Conservation (phyloP, 2,113 vertebrate genomes). For the Monopterus albus region DNA sequence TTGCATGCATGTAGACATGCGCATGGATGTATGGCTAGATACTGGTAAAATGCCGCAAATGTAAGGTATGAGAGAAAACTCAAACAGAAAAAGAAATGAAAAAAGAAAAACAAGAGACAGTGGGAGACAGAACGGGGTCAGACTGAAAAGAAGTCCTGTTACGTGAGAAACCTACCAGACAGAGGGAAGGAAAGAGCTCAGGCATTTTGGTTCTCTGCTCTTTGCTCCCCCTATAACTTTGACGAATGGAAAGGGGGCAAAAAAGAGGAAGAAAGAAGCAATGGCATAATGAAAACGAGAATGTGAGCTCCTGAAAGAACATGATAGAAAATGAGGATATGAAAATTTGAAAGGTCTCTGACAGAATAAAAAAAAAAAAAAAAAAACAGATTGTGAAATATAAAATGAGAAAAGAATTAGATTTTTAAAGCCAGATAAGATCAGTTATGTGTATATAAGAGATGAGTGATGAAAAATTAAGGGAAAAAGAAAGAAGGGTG, state of each 20-base stretch:
- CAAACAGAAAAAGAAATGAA: background rate
- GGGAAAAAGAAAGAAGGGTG: constrained; percentile 44
- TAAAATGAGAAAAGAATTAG: constrained; percentile 29
- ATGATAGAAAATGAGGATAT: constrained; percentile 38
- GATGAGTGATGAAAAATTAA: constrained; percentile 38
- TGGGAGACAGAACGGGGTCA: constrained; percentile 16
- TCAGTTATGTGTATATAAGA: constrained; percentile 56
- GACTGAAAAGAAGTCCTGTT: constrained; percentile 33
- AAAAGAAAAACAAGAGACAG: background rate
- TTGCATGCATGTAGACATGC: background rate
- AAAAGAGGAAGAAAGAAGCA: constrained; percentile 18
- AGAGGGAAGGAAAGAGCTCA: constrained; percentile 29
- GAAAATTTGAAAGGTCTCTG: constrained; percentile 27
- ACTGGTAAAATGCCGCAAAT: constrained; percentile 3
- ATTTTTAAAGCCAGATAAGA: constrained; percentile 48
- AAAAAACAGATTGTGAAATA: constrained; percentile 45
- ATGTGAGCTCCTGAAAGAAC: constrained; percentile 14
- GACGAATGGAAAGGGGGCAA: constrained; percentile 15
- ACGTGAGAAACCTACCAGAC: constrained; percentile 35
- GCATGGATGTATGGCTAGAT: background rate
- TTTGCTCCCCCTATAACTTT: constrained; percentile 22
- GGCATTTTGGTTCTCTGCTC: constrained; percentile 17
- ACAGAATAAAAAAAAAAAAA: constrained; percentile 46
- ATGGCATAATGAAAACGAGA: constrained; percentile 33
- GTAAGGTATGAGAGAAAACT: background rate